Base-by-base conservation (phyloP, 2,888 invertebrate genomes). In the Hoplodrina blanda region DNA sequence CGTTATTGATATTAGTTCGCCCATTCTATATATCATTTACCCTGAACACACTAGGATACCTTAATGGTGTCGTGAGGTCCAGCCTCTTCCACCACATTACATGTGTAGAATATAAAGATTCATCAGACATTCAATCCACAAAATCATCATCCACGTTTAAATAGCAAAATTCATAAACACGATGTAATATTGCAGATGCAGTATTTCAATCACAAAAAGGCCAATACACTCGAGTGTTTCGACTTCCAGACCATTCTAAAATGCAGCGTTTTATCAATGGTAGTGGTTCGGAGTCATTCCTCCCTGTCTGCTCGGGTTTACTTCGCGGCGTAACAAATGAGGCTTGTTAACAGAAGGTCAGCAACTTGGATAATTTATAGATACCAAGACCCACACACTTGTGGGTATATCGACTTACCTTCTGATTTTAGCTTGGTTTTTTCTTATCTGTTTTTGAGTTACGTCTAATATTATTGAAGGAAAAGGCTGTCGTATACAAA, bases 341-440 rank as follows among this genome's bases (percentile, higher is more conserved):
- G 82, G 83, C 91, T 91, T 91, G 91, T 93, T 92, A 92, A 90
- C 90, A 83, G 87, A 87, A 89, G 91, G 91, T 90, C 90, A 88
- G 86, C 87, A 86, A 88, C 89, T 91, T 88, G 89, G 89, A 90
- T 92, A 91, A 92, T 92, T 90, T 92, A 93, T 91, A 81, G 88
- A 87, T 80, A 81, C 78, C 81, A 83, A 73, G 69, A 17, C 33
- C 49, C 57, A 62, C 64, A 59, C 33, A 54, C 53, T 75, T 60
- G 37, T 59, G 57, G 20, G 44, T 33, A 64, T 71, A 52, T 54
- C 25, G 53, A 53, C 61, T 77, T 64, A 64, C 17, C 59, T 37
- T 59, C 33, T 41, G 19, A 61, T 25, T 64, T 60, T 59, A 25
- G 25, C 49, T 63, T 15, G 25, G 62, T 7, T 19, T 62, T 56